Conservation (phyloP, 2,888 invertebrate genomes). For the Drosophila stalkeri region DNA sequence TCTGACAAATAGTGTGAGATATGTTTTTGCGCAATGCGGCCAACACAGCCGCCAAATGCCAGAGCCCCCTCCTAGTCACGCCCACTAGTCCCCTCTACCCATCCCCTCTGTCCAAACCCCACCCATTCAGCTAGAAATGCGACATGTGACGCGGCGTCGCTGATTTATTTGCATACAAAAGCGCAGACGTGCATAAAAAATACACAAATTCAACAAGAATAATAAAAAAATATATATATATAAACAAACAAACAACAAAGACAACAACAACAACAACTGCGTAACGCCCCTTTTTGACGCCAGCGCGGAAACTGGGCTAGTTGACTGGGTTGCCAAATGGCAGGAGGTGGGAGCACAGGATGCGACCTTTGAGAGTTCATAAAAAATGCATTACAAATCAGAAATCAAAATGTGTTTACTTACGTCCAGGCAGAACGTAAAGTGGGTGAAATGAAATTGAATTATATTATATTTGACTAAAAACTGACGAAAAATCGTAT, state of each 20-base stretch:
- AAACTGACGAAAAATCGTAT: background rate
- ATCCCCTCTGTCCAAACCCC: background rate
- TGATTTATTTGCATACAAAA: constrained; percentile 84
- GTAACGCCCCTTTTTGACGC: constrained; percentile 78
- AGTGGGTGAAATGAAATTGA: background rate
- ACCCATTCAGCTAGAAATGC: constrained; percentile 41
- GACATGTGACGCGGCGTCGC: constrained; percentile 75
- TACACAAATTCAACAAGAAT: constrained; percentile 26
- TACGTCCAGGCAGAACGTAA: background rate
- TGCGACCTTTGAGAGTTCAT: constrained; percentile 53
- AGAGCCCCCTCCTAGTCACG: constrained; percentile 14
- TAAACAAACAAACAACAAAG: constrained; percentile 27
- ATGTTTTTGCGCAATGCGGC: constrained; percentile 73
- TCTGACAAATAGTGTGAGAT: constrained; percentile 83
- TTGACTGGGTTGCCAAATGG: constrained; percentile 47
- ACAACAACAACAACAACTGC: constrained; percentile 40
- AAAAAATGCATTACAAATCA: constrained; percentile 63
- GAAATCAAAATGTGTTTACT: constrained; percentile 31
- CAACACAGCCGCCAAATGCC: constrained; percentile 23
- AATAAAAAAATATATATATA: constrained; percentile 32
- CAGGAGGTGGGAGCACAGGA: constrained; percentile 20
- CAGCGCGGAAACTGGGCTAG: constrained; percentile 43
- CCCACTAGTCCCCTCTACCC: constrained; percentile 22
- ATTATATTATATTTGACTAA: background rate
- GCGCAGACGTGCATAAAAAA: constrained; percentile 68